phyloP scores from a whole-genome alignment of 2,113 vertebrate genomes.

The Pyrgilauda ruficollis region DNA sequence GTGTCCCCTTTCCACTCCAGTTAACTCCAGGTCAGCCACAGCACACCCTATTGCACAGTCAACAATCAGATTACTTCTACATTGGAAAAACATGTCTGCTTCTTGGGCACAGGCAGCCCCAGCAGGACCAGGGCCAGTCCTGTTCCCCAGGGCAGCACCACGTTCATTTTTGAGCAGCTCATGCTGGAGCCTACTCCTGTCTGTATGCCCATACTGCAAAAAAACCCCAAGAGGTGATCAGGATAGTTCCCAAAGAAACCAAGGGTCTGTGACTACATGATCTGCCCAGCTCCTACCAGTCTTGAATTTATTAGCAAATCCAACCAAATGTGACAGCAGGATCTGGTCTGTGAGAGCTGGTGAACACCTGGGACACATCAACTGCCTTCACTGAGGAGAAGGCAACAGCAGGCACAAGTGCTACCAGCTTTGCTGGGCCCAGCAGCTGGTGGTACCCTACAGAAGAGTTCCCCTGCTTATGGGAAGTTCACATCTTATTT shows the following conservation, averaged over 20 bases:
- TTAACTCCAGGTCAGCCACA: not conserved
- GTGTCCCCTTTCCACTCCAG: not conserved
- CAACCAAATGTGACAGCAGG: not conserved
- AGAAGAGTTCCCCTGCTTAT: not conserved
- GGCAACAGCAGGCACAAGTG: not conserved
- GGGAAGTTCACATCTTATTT: not conserved
- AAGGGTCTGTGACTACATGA: rapidly evolving
- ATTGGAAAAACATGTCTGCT: not conserved
- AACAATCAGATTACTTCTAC: rapidly evolving
- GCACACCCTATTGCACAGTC: not conserved
- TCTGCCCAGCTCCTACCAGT: not conserved
- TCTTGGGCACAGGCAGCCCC: not conserved
- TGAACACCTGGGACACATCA: not conserved
- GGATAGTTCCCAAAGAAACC: not conserved
- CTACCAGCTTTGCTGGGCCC: not conserved
- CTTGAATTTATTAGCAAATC: not conserved
- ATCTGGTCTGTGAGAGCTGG: not conserved
- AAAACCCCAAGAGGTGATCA: not conserved
- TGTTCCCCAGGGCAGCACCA: not conserved
- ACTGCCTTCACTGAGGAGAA: not conserved
- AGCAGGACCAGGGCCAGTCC: not conserved
- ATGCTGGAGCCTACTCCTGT: not conserved
- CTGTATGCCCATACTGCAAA: not conserved
- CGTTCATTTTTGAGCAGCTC: not conserved
- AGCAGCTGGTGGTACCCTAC: not conserved